Evolutionary conservation across 2,797 vertebrate species (phyloP).

Genomic region (Clangula hyemalis): DNA sequence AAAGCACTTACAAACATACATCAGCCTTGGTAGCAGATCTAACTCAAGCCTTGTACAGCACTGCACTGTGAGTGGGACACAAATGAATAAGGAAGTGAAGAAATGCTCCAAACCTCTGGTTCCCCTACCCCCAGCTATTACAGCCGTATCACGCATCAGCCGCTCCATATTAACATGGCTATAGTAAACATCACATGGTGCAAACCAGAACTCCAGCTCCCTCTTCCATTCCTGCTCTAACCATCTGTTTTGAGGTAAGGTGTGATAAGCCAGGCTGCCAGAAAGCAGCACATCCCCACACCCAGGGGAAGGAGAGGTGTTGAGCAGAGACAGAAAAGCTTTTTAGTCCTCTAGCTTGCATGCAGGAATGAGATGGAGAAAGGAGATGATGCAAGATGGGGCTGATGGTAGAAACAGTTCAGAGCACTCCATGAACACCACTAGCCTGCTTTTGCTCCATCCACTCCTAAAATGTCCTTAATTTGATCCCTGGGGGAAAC

Average conservation of each 20-base stretch:
- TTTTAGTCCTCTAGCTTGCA: neutral
- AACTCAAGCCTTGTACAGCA: neutral
- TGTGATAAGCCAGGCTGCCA: neutral
- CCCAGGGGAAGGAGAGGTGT: neutral
- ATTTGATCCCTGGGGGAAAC: neutral
- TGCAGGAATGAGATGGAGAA: neutral
- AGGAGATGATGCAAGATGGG: neutral
- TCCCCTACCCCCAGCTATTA: neutral
- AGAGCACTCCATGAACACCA: neutral
- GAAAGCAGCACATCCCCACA: neutral
- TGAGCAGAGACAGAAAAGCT: neutral
- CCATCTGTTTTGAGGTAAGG: neutral
- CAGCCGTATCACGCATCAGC: neutral
- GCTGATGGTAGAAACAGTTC: neutral
- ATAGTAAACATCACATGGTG: neutral
- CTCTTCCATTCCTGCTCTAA: neutral
- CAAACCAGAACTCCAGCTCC: neutral
- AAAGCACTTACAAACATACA: neutral
- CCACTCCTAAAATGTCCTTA: neutral
- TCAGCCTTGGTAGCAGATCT: neutral
- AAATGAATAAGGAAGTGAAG: neutral
- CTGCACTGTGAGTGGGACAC: neutral
- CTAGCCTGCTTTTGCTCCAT: neutral
- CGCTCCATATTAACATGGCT: neutral
- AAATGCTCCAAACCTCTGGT: neutral